phyloP scores from a whole-genome alignment of 1,140 invertebrate species.

The Sycophila sp. region DNA sequence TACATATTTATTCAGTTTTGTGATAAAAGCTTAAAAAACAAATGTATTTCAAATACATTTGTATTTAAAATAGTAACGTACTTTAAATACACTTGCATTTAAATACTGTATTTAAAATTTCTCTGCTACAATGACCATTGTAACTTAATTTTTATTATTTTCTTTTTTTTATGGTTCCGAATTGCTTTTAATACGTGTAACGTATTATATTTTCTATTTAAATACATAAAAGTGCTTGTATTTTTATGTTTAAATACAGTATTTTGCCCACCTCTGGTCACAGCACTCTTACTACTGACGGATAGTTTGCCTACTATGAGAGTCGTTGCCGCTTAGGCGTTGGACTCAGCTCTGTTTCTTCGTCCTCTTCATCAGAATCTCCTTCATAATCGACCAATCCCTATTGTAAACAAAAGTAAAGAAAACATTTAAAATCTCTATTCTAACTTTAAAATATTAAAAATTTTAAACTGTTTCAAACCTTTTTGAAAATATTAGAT shows the following conservation, averaged over 20 bases:
- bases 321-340: slow-evolving; percentile 71
- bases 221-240: slow-evolving; percentile 37
- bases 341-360: slow-evolving; percentile 74
- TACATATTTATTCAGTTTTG: slow-evolving; percentile 25
- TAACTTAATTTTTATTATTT: slow-evolving; percentile 30
- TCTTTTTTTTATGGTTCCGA: slow-evolving; percentile 21
- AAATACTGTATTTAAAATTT: slow-evolving; percentile 41
- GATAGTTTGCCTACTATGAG: slow-evolving; percentile 67
- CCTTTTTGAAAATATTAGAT: slow-evolving; percentile 71
- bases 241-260: slow-evolving; percentile 40
- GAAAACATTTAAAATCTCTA: background rate
- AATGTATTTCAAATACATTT: slow-evolving; percentile 41
- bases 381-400: slow-evolving; percentile 96
- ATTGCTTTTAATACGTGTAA: slow-evolving; percentile 47
- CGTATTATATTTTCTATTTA: slow-evolving; percentile 48
- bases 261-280: slow-evolving; percentile 47
- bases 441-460: slow-evolving; percentile 2
- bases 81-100: slow-evolving; percentile 40
- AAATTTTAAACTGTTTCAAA: slow-evolving; percentile 40
- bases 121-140: slow-evolving; percentile 39
- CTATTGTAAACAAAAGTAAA: slow-evolving; percentile 61
- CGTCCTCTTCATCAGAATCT: slow-evolving; percentile 93
- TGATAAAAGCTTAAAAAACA: slow-evolving; percentile 36
- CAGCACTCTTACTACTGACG: slow-evolving; percentile 55
- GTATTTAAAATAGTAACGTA: slow-evolving; percentile 40